phyloP scores from a whole-genome alignment of 2,113 vertebrate genomes.

The Anas platyrhynchos region DNA sequence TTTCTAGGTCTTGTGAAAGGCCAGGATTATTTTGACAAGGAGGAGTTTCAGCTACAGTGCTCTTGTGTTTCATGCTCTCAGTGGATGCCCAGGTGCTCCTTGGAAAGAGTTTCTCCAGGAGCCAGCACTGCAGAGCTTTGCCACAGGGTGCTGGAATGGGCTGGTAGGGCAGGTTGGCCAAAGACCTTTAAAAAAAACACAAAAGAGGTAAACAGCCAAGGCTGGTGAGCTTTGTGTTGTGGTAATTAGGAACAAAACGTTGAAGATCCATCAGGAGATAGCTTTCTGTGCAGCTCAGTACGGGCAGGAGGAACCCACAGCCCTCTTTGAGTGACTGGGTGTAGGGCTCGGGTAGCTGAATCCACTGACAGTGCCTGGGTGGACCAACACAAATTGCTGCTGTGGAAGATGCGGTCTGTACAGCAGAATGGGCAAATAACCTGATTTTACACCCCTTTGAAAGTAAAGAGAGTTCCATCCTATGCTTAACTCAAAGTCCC shows the following conservation, averaged over 20 bases:
- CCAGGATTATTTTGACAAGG: neutral
- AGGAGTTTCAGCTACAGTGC: neutral
- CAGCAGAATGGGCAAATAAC: neutral
- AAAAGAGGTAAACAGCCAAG: neutral
- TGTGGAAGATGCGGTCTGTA: neutral
- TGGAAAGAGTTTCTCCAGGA: neutral
- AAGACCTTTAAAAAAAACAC: neutral
- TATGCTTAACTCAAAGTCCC: neutral
- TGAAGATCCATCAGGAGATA: neutral
- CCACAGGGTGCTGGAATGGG: neutral
- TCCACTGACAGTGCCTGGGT: neutral
- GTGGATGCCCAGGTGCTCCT: neutral
- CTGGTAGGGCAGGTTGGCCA: fast-evolving
- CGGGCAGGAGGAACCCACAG: neutral
- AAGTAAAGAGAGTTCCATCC: neutral
- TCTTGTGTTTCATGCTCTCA: neutral
- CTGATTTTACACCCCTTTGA: neutral
- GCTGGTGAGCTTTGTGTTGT: neutral
- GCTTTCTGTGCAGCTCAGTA: neutral
- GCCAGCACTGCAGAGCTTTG: neutral
- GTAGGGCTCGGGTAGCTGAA: no score
- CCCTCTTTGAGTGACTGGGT: neutral
- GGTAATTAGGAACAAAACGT: neutral
- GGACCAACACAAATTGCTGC: neutral
- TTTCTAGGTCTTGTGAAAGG: neutral